Evolutionary conservation across 2,888 invertebrate genomes (phyloP).

Genomic region (Pasiphila rectangulata): DNA sequence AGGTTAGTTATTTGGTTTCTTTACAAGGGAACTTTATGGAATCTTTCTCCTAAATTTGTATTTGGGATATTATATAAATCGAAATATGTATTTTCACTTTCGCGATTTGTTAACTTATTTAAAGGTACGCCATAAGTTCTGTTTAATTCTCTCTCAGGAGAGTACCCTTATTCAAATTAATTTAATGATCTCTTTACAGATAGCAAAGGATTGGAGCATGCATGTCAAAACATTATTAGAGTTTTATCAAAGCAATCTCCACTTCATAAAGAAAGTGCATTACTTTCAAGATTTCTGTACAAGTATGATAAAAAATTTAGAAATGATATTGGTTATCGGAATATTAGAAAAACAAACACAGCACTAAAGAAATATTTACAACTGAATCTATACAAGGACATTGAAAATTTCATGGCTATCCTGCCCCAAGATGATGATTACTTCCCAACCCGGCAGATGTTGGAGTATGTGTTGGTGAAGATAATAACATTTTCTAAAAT

Average conservation of each 20-base stretch:
- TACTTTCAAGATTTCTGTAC: constrained; percentile 79
- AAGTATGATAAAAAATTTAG: constrained; percentile 82
- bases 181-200: constrained; percentile 63
- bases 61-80: too few species aligned
- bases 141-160: too few species aligned
- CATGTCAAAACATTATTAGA: constrained; percentile 49
- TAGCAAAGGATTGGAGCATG: constrained; percentile 45
- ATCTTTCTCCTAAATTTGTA: too few species aligned
- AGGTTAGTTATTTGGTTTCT: too few species aligned
- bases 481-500: constrained; percentile 80
- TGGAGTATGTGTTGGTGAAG: constrained; percentile 78
- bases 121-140: too few species aligned
- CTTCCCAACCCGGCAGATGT: constrained; percentile 81
- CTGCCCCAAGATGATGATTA: constrained; percentile 56
- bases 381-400: constrained; percentile 68
- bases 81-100: too few species aligned
- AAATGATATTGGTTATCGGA: constrained; percentile 78
- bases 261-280: constrained; percentile 77
- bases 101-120: too few species aligned
- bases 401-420: constrained; percentile 53
- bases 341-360: constrained; percentile 77
- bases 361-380: constrained; percentile 74
- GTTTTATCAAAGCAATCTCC: constrained; percentile 66
- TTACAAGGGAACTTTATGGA: too few species aligned
- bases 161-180: background rate